phyloP scores from a whole-genome alignment of 2,888 invertebrate genomes.

The Macaria notata region DNA sequence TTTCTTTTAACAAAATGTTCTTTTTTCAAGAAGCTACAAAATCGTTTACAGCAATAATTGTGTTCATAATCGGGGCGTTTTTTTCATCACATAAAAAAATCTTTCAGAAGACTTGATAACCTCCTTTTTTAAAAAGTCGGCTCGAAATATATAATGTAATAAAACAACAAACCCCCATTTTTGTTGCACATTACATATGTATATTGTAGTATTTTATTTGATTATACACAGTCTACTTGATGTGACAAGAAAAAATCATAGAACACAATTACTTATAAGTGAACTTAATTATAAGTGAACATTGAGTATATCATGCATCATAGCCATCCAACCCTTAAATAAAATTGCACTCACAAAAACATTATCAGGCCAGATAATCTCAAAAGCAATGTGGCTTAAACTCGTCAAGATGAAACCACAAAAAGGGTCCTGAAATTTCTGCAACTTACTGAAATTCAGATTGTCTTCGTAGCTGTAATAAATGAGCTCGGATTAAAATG shows the following conservation, averaged over 20 bases:
- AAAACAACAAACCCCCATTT: too few species aligned
- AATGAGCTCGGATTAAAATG: constrained; percentile 10
- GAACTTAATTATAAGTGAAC: neutral
- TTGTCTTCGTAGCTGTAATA: constrained; percentile 1
- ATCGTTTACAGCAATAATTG: too few species aligned
- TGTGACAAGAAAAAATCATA: neutral
- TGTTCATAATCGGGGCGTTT: too few species aligned
- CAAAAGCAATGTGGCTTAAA: constrained; percentile 1
- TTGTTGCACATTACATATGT: neutral
- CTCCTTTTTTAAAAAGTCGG: too few species aligned
- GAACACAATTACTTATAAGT: neutral
- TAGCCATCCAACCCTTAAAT: neutral
- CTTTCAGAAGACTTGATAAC: too few species aligned
- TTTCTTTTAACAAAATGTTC: too few species aligned
- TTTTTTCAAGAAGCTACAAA: too few species aligned
- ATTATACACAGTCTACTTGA: too few species aligned
- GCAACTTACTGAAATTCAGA: neutral
- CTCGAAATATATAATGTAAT: too few species aligned
- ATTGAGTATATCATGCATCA: neutral
- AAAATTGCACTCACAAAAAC: neutral
- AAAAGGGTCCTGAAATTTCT: constrained; percentile 17
- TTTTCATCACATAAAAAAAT: too few species aligned
- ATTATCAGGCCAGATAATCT: constrained; percentile 5
- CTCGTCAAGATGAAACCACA: constrained; percentile 12
- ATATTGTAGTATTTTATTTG: neutral